Evolutionary conservation across 1,140 invertebrate species (phyloP).

Genomic region (Ooceraea biroi): DNA sequence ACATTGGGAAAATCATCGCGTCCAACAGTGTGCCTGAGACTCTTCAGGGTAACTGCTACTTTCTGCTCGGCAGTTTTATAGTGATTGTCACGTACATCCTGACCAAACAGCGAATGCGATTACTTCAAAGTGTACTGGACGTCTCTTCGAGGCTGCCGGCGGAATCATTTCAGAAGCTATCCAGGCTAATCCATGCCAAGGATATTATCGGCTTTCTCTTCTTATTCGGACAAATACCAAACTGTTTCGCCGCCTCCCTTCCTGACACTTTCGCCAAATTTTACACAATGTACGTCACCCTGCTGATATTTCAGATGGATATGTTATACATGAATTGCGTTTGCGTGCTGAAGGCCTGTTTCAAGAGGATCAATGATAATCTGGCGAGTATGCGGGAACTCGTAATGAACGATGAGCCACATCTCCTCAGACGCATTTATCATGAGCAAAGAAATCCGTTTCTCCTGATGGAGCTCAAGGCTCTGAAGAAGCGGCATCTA

Average conservation of each 20-base stretch:
- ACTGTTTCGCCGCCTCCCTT: slow-evolving; percentile 44
- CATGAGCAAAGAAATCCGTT: slow-evolving; percentile 77
- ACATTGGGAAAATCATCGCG: slow-evolving; percentile 46
- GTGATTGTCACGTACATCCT: slow-evolving; percentile 61
- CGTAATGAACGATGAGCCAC: slow-evolving; percentile 69
- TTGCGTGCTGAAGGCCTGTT: slow-evolving; percentile 75
- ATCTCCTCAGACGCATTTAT: slow-evolving; percentile 74
- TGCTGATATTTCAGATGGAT: slow-evolving; percentile 76
- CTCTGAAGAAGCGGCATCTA: slow-evolving; percentile 78
- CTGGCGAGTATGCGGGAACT: slow-evolving; percentile 67
- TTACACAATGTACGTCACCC: slow-evolving; percentile 61
- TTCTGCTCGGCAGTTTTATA: slow-evolving; percentile 56
- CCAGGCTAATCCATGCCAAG: slow-evolving; percentile 76
- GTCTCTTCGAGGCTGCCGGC: slow-evolving; percentile 69
- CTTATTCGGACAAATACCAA: slow-evolving; percentile 62
- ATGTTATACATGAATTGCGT: slow-evolving; percentile 80
- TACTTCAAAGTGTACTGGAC: slow-evolving; percentile 68
- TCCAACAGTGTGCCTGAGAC: slow-evolving; percentile 57
- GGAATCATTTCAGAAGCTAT: slow-evolving; percentile 66
- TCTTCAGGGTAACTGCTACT: slow-evolving; percentile 76
- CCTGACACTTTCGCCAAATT: slow-evolving; percentile 21
- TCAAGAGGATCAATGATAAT: slow-evolving; percentile 75
- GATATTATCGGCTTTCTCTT: slow-evolving; percentile 77
- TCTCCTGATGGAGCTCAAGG: slow-evolving; percentile 77
- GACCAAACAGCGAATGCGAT: slow-evolving; percentile 47